A percentile compares a stretch with the other conserved stretches of the same genome.
Evolutionary conservation across 2,888 invertebrate genomes (phyloP).

Genomic region (Phengaris arion): DNA sequence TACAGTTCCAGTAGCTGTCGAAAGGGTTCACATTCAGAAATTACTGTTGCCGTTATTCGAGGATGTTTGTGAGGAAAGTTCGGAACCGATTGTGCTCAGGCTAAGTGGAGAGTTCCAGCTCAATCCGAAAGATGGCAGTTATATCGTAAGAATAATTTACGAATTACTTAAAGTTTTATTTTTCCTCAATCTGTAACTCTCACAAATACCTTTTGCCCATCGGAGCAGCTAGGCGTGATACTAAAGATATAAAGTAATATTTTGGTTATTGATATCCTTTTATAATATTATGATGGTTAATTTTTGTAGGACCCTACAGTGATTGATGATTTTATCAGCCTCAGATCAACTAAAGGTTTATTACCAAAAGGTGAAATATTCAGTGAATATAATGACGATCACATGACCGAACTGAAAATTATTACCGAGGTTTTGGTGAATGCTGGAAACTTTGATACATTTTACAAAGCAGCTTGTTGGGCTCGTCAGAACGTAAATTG

Average conservation of each 20-base stretch:
- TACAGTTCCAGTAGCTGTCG: constrained; percentile 51
- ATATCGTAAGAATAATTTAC: constrained; percentile 49
- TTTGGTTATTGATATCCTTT: too few relatives aligned
- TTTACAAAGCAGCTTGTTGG: constrained; percentile 80
- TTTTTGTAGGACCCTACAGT: constrained; percentile 57
- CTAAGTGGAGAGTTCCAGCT: constrained; percentile 56
- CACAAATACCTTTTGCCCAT: too few relatives aligned
- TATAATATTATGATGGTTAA: constrained; percentile 36
- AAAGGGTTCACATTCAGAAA: constrained; percentile 63
- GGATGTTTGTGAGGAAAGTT: constrained; percentile 66
- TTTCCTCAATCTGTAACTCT: too few relatives aligned
- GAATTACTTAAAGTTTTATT: not conserved
- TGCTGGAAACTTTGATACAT: constrained; percentile 79
- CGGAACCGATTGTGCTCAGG: constrained; percentile 47
- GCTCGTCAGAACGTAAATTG: constrained; percentile 82
- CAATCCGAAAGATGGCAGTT: constrained; percentile 52
- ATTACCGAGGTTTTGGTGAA: constrained; percentile 74
- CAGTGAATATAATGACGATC: constrained; percentile 57
- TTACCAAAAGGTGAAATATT: constrained; percentile 64
- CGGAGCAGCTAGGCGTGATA: too few relatives aligned
- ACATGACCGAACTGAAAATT: constrained; percentile 56
- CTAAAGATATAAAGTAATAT: too few relatives aligned
- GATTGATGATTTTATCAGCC: constrained; percentile 51
- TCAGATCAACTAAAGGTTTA: constrained; percentile 52
- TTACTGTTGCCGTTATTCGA: constrained; percentile 63